Base-by-base conservation (phyloP, 2,113 vertebrate genomes). In the Pollachius pollachius region DNA sequence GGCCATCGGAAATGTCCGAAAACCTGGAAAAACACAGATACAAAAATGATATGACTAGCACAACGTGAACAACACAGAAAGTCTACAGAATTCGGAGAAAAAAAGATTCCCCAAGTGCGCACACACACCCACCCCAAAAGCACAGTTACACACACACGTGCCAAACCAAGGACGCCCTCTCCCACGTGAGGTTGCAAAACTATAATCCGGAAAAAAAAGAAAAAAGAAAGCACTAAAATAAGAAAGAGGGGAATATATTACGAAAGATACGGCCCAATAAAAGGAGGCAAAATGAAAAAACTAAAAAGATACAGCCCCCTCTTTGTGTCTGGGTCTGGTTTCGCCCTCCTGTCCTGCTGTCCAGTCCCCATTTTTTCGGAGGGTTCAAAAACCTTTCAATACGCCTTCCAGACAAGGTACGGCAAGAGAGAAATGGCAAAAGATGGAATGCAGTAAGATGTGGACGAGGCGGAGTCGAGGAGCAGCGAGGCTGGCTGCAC, bases 361-460 rank as follows among this genome's bases (percentile, higher is more conserved):
- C 84, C 84, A 70, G 75, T 91, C 81, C 85, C 81, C 83, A 78
- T 89, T 87, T 90, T 89, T 88, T 41, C 83, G 67, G 80, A 81
- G 11, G 15, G 68, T 87, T 82, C 79, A 89, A 89, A 88, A 89
- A 82, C 78, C 88, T 84, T 41, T 41, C 76, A 88, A 89, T 88
- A 89, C 74, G 77, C 70, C 79, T 84, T 89, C 57, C 77, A 23
- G 87, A 88, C 91, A 90, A 84, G 80, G 77, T 88, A 91, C 84
- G 87, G 87, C 85, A 82, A 90, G 86, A 90, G 82, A 92, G 90
- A 89, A 87, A 91, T 84, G 83, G 87, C 89, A 89, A 90, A 92
- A 89, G 90, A 88, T 91, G 90, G 87, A 90, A 89, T 86, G 89
- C 87, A 80, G 91, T 89, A 87, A 91, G 87, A 91, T 87, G 84